Evolutionary conservation across 2,888 invertebrate genomes (phyloP).

Genomic region (Hoplodrina blanda): DNA sequence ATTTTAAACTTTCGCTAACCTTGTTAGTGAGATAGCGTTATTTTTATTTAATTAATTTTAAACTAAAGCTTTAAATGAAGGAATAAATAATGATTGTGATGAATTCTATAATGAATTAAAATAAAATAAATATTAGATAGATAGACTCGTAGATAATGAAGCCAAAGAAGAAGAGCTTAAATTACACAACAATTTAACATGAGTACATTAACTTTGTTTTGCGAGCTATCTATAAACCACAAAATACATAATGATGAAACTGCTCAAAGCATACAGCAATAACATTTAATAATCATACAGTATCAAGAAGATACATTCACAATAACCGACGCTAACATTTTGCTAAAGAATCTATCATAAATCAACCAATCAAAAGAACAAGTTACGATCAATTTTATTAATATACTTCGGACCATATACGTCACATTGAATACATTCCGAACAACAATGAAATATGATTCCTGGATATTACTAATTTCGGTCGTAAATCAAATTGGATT

Average conservation of each 20-base stretch:
- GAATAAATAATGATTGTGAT: too few relatives aligned
- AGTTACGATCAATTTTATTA: conserved; percentile 33
- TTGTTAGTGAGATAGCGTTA: too few relatives aligned
- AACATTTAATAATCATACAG: conserved; percentile 14
- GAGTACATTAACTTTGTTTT: neutral
- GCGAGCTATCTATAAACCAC: conserved; percentile 4
- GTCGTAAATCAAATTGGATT: conserved; percentile 48
- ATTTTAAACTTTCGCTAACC: too few relatives aligned
- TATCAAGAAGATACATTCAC: conserved; percentile 4
- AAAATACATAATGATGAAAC: conserved; percentile 27
- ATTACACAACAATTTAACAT: neutral
- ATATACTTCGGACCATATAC: conserved; percentile 34
- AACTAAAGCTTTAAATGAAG: too few relatives aligned
- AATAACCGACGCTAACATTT: conserved; percentile 17
- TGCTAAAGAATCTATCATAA: conserved; percentile 33
- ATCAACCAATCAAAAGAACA: conserved; percentile 37
- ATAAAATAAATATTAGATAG: too few relatives aligned
- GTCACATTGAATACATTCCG: conserved; percentile 28
- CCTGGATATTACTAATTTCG: conserved; percentile 40
- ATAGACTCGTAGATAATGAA: neutral
- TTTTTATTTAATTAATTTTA: too few relatives aligned
- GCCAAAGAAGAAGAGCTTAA: neutral
- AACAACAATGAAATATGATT: conserved; percentile 50
- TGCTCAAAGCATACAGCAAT: conserved; percentile 5
- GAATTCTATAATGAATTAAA: too few relatives aligned